Evolutionary conservation across 2,888 invertebrate genomes (phyloP).

Genomic region (Myathropa florea): DNA sequence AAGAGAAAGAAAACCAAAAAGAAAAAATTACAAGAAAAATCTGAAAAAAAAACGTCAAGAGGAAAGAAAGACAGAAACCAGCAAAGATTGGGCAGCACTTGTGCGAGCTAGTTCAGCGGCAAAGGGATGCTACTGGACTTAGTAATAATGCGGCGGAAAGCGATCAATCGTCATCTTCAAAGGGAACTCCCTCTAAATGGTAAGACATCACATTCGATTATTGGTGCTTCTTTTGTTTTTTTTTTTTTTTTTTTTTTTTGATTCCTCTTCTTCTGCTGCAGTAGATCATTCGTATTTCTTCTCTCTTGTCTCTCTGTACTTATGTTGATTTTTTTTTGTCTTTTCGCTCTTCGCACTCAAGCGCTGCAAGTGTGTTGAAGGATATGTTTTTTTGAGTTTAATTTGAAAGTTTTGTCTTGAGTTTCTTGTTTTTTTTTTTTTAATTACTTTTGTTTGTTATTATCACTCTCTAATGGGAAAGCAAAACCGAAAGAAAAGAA

Average conservation of each 20-base stretch:
- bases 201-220: conserved; percentile 28
- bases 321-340: not conserved
- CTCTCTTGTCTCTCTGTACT: not conserved
- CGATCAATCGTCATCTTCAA: conserved; percentile 69
- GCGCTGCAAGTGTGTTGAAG: not conserved
- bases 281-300: not conserved
- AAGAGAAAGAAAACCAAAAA: not conserved
- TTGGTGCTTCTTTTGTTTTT: not conserved
- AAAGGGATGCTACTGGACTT: conserved; percentile 73
- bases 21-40: not conserved
- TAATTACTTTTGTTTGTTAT: not conserved
- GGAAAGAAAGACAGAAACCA: not conserved
- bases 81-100: conserved; percentile 74
- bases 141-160: conserved; percentile 75
- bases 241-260: not conserved
- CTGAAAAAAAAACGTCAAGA: not conserved
- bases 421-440: not conserved
- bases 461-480: not conserved
- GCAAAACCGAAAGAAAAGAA: too few relatives aligned
- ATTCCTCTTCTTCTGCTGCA: not conserved
- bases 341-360: not conserved
- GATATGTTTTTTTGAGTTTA: not conserved
- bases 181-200: conserved; percentile 72
- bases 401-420: not conserved
- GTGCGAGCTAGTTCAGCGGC: conserved; percentile 75